Evolutionary conservation across 2,888 invertebrate genomes (phyloP), one percentile per base, ranked within the genome.

Genomic region (Agrilus cyanescens): DNA sequence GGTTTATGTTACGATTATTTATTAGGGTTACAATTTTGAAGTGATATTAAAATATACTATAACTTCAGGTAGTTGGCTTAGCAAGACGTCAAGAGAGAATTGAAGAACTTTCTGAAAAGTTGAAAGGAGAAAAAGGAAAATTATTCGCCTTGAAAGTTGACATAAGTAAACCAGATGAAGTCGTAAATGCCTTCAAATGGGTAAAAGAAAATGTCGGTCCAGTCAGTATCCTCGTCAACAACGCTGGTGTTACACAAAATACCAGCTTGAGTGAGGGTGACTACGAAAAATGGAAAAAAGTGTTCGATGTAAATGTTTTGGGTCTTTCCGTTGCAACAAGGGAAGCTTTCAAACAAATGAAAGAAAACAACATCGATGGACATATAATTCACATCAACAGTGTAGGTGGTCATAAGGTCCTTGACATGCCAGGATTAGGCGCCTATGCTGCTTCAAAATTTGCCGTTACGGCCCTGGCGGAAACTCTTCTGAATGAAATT

Each of bases 341-440:
- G 16, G 53, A 53, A 44, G 54, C 50, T 7, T 29, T 47, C 12
- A 50, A 46, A 38, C 44, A 47, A 13, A 52, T 54, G 54, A 46
- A 40, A n/a, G 42, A 40, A 7, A 41, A 47, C 30, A 43, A 47
- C 13, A 47, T 55, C 13, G 50, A 50, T 7, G 53, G 53, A 2
- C 49, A 55, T 20, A 50, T 55, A 30, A 41, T 55, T 12, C 48
- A 55, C 32, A 51, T 55, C 25, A 53, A 53, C 40, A 53, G 52
- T 36, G 43, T 51, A 29, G 43, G 45, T 13, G 55, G 52, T 5
- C 50, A 51, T 35, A 29, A 32, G 8, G 42, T 48, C 3, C 13
- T 46, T 2, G 40, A 46, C 39, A 12, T 39, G 32, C 49, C 52
- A 6, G n/a, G n/a, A n/a, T n/a, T n/a, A n/a, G n/a, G n/a, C n/a